These are phyloP conservation scores for Nomada hirtipes DNA, from an alignment of 2,888 invertebrate genomes.

Conservation along the genomic window DNA sequence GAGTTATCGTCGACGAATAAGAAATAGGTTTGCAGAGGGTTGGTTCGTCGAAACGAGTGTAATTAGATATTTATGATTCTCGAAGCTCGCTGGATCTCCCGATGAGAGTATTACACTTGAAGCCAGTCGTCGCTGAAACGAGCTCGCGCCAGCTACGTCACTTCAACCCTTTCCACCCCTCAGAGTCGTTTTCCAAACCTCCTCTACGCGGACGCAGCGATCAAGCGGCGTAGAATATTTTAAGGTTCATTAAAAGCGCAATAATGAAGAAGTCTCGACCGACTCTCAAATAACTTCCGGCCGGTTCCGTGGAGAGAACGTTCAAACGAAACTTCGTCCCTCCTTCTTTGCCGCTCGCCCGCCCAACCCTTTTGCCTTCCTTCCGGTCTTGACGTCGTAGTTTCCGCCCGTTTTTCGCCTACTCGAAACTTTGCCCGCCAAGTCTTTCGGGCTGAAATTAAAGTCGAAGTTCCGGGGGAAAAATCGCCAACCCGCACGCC, in stretches of 20 bases:
- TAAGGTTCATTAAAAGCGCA: slow-evolving; percentile 77
- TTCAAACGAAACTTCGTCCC: slow-evolving; percentile 45
- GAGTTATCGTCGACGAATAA: slow-evolving; percentile 1
- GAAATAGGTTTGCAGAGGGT: not conserved
- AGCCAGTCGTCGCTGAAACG: slow-evolving; percentile 44
- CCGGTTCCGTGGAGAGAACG: slow-evolving; percentile 28
- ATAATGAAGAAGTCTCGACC: slow-evolving; percentile 74
- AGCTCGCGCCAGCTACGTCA: not conserved
- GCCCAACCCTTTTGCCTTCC: slow-evolving; percentile 7
- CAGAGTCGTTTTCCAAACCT: not conserved
- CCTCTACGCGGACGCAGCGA: slow-evolving; percentile 24
- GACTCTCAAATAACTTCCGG: slow-evolving; percentile 63
- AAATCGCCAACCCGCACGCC: slow-evolving; percentile 42
- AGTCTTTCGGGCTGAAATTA: slow-evolving; percentile 67
- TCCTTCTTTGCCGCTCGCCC: not conserved
- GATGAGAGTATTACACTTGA: slow-evolving; percentile 68
- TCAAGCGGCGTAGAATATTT: slow-evolving; percentile 71
- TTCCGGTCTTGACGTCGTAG: slow-evolving; percentile 11
- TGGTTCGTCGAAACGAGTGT: slow-evolving; percentile 57
- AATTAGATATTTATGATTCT: slow-evolving; percentile 73
- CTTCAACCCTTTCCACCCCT: not conserved
- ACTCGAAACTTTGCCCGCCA: slow-evolving; percentile 64
- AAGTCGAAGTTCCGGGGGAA: slow-evolving; percentile 40
- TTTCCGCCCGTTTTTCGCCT: slow-evolving; percentile 46
- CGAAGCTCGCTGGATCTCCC: slow-evolving; percentile 55